phyloP scores from a whole-genome alignment of 1,140 invertebrate genomes.

The Octopus sinensis region DNA sequence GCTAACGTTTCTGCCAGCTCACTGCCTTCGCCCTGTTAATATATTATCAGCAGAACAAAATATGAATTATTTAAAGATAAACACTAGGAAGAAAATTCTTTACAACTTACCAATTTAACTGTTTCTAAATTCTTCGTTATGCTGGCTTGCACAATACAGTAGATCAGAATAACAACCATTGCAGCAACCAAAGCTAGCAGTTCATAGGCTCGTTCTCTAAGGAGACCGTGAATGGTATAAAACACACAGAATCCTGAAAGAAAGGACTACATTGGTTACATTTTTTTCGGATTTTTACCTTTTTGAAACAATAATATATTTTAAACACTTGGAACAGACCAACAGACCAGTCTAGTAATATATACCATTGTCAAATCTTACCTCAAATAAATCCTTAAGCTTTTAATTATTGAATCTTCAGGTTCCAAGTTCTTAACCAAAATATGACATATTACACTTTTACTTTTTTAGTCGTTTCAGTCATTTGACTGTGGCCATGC shows the following conservation, averaged over 20 bases:
- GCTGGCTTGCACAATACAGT: conserved; percentile 35
- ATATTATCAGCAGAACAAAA: no score
- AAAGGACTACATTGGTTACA: neutral
- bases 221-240: conserved; percentile 37
- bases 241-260: conserved; percentile 36
- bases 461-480: no score
- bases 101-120: conserved; percentile 4
- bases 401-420: neutral
- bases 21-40: no score
- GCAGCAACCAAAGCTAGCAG: conserved; percentile 36
- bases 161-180: conserved; percentile 34
- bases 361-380: neutral
- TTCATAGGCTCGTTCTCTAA: conserved; percentile 40
- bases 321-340: neutral
- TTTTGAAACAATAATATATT: neutral
- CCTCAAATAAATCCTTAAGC: neutral
- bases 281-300: no score
- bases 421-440: neutral
- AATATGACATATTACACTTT: no score
- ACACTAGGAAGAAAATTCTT: no score
- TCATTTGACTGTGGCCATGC: no score
- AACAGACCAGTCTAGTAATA: neutral
- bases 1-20: no score
- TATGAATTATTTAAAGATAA: no score
- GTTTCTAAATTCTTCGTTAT: neutral